phyloP scores from a whole-genome alignment of 2,113 vertebrate genomes.

The Plecturocebus donacophilus region DNA sequence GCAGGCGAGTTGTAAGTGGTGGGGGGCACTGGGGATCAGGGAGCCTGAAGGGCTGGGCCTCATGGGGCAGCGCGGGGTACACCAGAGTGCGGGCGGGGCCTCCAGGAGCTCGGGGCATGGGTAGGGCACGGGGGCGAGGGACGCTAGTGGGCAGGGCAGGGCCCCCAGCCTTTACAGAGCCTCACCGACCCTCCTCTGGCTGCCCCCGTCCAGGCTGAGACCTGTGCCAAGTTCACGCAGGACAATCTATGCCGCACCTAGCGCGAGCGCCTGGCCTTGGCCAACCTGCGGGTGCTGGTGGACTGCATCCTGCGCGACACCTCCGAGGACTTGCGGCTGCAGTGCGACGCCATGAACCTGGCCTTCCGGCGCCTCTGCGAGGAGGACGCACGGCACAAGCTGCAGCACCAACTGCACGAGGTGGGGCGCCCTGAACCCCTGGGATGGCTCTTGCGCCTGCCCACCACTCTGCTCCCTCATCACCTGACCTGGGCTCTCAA shows the following conservation, averaged over 20 bases:
- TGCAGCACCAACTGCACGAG: slow-evolving; percentile 86
- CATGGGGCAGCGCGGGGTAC: too few relatives aligned
- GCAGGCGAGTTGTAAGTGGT: too few relatives aligned
- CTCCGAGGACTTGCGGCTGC: slow-evolving; percentile 87
- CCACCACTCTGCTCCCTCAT: not conserved
- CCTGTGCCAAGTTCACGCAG: slow-evolving; percentile 88
- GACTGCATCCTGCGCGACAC: slow-evolving; percentile 88
- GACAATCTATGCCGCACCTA: slow-evolving; percentile 87
- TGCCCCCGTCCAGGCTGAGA: slow-evolving; percentile 79
- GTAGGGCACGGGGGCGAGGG: too few relatives aligned
- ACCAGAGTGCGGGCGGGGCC: too few relatives aligned
- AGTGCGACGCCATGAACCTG: slow-evolving; percentile 83
- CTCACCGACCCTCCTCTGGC: not conserved
- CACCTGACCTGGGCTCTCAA: not conserved
- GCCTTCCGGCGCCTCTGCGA: slow-evolving; percentile 86
- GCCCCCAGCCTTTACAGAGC: not conserved
- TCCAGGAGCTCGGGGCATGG: too few relatives aligned
- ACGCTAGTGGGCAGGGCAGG: too few relatives aligned
- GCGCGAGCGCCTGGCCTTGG: slow-evolving; percentile 85
- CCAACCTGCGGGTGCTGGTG: slow-evolving; percentile 86
- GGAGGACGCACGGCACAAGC: slow-evolving; percentile 84
- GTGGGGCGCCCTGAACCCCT: slow-evolving; percentile 69
- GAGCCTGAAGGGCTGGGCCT: too few relatives aligned
- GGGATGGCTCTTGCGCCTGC: too few relatives aligned
- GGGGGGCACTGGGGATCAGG: too few relatives aligned